Conservation (phyloP, 2,888 invertebrate genomes). For the Eurytoma adleriae region DNA sequence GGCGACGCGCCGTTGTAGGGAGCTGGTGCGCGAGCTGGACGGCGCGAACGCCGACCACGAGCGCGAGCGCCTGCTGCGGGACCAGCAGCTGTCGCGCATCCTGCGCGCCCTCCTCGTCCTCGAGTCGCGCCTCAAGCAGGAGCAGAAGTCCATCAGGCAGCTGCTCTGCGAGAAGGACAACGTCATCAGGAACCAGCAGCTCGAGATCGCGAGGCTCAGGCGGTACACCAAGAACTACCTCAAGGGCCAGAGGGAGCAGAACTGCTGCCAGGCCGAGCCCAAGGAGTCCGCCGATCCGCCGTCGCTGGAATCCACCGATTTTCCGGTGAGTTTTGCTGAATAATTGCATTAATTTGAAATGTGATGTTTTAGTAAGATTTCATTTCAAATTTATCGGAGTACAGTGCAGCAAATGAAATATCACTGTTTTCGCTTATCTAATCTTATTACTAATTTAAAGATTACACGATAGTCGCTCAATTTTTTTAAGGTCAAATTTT, state of each 20-base stretch:
- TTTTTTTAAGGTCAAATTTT: too few species aligned
- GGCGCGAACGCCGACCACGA: constrained; percentile 69
- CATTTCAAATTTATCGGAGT: too few species aligned
- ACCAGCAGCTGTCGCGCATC: constrained; percentile 84
- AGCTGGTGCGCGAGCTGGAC: constrained; percentile 78
- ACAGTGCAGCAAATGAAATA: too few species aligned
- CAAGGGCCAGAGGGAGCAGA: constrained; percentile 78
- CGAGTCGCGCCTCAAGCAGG: constrained; percentile 84
- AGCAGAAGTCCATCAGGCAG: constrained; percentile 84
- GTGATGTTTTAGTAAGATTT: too few species aligned
- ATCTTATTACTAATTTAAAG: too few species aligned
- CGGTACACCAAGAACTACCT: constrained; percentile 78
- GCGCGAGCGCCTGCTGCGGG: constrained; percentile 81
- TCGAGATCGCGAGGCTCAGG: constrained; percentile 83
- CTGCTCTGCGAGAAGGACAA: constrained; percentile 84
- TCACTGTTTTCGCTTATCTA: too few species aligned
- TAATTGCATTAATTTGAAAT: too few species aligned
- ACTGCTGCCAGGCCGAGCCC: constrained; percentile 61
- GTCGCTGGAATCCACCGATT: constrained; percentile 54
- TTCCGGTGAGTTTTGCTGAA: too few species aligned
- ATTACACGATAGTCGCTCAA: too few species aligned
- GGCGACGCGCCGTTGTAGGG: constrained; percentile 82
- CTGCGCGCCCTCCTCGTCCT: constrained; percentile 84
- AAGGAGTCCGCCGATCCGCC: background rate
- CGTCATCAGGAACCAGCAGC: constrained; percentile 83